These are phyloP conservation scores for Polydrusus tereticollis DNA, from an alignment of 2,888 invertebrate species.

Conservation along the genomic window DNA sequence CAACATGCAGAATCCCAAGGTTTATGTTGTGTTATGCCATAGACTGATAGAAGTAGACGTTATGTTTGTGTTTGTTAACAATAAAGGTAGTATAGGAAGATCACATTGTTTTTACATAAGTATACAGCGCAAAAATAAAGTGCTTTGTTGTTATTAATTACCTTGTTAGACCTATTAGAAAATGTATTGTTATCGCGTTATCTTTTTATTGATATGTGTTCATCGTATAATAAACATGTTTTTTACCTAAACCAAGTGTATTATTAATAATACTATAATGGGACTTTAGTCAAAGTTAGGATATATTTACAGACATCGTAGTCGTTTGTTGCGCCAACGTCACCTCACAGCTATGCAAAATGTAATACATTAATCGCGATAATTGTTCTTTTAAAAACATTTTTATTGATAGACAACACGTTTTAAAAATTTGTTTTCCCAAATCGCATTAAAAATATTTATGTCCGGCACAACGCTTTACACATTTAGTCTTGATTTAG, in stretches of 20 bases:
- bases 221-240: constrained; percentile 31
- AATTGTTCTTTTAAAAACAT: too few species aligned
- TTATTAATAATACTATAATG: background rate
- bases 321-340: too few species aligned
- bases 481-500: too few species aligned
- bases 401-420: too few species aligned
- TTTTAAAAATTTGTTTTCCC: too few species aligned
- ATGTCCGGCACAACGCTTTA: too few species aligned
- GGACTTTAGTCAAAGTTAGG: too few species aligned
- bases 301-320: too few species aligned
- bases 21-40: background rate
- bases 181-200: constrained; percentile 25
- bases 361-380: too few species aligned
- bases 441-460: too few species aligned
- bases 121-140: constrained; percentile 21
- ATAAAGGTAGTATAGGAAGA: background rate
- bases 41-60: constrained; percentile 7
- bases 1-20: constrained; percentile 5
- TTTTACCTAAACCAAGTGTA: constrained; percentile 18
- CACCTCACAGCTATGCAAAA: too few species aligned
- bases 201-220: constrained; percentile 25
- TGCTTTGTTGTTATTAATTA: constrained; percentile 28
- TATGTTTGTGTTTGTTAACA: constrained; percentile 1
- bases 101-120: constrained; percentile 1
- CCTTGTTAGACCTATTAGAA: constrained; percentile 29